phyloP scores from a whole-genome alignment of 2,113 vertebrate genomes.

The Argyrosomus japonicus region DNA sequence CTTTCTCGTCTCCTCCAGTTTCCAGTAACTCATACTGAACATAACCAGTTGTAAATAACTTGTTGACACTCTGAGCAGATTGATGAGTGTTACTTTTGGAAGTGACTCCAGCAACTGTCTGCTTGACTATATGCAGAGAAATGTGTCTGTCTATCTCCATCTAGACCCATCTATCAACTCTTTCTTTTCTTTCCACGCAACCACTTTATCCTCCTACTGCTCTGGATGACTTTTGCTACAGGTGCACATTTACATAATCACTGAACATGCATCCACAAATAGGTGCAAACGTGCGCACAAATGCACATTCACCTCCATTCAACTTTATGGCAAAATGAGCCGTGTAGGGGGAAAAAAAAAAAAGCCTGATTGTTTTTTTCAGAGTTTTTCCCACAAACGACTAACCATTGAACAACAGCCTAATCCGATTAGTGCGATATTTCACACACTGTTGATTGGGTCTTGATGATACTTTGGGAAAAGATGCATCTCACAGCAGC shows the following conservation, averaged over 20 bases:
- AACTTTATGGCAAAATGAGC: conserved; percentile 13
- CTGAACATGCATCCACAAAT: conserved; percentile 23
- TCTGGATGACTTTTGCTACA: neutral
- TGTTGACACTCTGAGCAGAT: conserved; percentile 32
- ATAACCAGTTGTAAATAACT: conserved; percentile 46
- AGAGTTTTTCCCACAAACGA: conserved; percentile 28
- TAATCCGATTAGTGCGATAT: conserved; percentile 64
- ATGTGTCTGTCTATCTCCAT: conserved; percentile 6
- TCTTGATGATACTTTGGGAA: conserved; percentile 54
- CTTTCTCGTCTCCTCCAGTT: neutral
- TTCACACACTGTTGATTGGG: conserved; percentile 60
- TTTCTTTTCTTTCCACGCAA: neutral
- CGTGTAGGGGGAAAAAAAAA: fast-evolving
- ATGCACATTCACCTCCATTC: conserved; percentile 7
- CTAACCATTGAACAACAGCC: conserved; percentile 36
- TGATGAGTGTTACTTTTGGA: conserved; percentile 38
- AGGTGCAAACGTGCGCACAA: neutral
- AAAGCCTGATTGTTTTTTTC: neutral
- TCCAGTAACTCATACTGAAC: neutral
- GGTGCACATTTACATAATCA: conserved; percentile 55
- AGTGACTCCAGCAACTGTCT: conserved; percentile 1
- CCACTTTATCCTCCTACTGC: neutral
- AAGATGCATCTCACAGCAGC: conserved; percentile 47
- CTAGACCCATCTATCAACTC: neutral
- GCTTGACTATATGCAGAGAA: conserved; percentile 7